Evolutionary conservation across 2,888 invertebrate genomes (phyloP).

Genomic region (Volucella inflata): DNA sequence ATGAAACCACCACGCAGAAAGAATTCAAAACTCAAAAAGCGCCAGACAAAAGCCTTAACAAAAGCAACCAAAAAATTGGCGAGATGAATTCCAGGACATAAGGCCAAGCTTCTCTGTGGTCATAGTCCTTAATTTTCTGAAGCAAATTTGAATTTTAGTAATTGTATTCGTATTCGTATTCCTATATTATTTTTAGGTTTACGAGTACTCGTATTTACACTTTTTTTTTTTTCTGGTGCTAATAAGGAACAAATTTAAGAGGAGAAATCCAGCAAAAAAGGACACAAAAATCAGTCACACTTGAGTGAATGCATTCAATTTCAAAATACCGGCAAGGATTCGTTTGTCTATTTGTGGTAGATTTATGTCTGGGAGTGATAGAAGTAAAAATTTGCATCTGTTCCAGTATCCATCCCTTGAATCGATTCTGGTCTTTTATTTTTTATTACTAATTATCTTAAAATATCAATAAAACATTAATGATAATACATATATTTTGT

Average conservation of each 20-base stretch:
- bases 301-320: conserved; percentile 61
- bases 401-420: background rate
- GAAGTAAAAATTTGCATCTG: conserved; percentile 58
- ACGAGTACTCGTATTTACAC: conserved; percentile 22
- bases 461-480: conserved; percentile 51
- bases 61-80: conserved; percentile 11
- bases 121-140: conserved; percentile 47
- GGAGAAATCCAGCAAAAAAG: conserved; percentile 49
- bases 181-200: too few species aligned
- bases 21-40: conserved; percentile 14
- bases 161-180: background rate
- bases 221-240: conserved; percentile 45
- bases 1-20: background rate
- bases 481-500: conserved; percentile 12
- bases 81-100: conserved; percentile 42
- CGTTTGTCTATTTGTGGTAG: conserved; percentile 58
- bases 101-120: conserved; percentile 42
- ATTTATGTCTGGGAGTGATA: conserved; percentile 67
- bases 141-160: conserved; percentile 68
- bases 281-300: conserved; percentile 69
- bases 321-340: conserved; percentile 14
- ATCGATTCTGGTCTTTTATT: conserved; percentile 1
- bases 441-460: conserved; percentile 55
- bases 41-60: conserved; percentile 47
- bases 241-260: conserved; percentile 68